phyloP scores from a whole-genome alignment of 1,140 invertebrate species.

The Musca vetustissima region DNA sequence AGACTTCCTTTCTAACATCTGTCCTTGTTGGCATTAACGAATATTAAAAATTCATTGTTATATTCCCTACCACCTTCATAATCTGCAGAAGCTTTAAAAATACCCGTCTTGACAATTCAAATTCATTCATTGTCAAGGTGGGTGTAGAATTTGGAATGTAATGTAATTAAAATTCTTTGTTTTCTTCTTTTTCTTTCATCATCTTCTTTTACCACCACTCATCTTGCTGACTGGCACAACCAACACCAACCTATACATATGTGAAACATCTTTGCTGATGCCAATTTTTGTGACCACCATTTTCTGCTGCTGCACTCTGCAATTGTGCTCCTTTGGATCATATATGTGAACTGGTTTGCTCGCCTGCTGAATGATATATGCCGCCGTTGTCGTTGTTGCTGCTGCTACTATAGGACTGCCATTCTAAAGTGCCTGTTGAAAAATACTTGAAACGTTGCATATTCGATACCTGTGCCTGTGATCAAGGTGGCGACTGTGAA shows the following conservation, averaged over 20 bases:
- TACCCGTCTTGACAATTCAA: neutral
- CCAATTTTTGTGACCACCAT: no score
- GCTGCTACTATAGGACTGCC: conserved; percentile 61
- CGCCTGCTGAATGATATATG: no score
- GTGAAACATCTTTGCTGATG: no score
- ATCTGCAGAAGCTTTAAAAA: neutral
- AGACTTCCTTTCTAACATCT: neutral
- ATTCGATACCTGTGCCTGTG: conserved; percentile 83
- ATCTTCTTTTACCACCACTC: neutral
- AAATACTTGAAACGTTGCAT: conserved; percentile 71
- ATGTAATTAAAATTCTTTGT: conserved; percentile 23
- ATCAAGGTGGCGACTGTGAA: conserved; percentile 84
- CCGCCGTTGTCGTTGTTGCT: no score
- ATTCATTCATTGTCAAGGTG: neutral
- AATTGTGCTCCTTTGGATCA: no score
- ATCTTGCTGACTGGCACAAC: neutral
- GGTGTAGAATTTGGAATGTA: conserved; percentile 11
- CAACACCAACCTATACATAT: no score
- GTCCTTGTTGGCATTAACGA: neutral
- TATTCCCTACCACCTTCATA: neutral
- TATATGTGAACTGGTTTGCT: no score
- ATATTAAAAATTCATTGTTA: conserved; percentile 22
- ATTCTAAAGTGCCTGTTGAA: conserved; percentile 74
- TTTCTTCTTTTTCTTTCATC: conserved; percentile 1
- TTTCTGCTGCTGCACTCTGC: no score